Conservation (phyloP, 2,797 vertebrate genomes). For the Schizopygopsis pylzovi region DNA sequence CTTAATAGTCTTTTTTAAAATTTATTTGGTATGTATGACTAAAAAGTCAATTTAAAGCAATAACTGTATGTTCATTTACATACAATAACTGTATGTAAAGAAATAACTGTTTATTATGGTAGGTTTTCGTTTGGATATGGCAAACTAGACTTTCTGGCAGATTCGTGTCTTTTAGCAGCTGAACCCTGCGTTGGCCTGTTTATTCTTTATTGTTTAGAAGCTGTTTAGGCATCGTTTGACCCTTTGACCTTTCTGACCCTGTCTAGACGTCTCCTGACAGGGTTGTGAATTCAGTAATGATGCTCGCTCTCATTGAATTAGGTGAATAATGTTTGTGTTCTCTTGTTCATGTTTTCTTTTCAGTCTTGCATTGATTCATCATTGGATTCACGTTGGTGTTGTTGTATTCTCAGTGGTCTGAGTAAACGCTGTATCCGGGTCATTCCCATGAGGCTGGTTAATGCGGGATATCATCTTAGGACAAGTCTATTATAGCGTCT, state of each 20-base stretch:
- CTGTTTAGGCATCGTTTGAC: not conserved
- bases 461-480: constrained; percentile 18
- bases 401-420: not conserved
- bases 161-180: not conserved
- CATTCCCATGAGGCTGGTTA: constrained; percentile 29
- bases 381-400: not conserved
- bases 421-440: not conserved
- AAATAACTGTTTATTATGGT: not conserved
- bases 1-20: too few species aligned
- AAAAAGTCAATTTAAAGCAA: not conserved
- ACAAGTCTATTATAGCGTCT: constrained; percentile 16
- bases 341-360: not conserved
- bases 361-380: not conserved
- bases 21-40: not conserved
- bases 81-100: too few species aligned
- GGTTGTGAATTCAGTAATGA: not conserved
- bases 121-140: not conserved
- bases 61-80: not conserved
- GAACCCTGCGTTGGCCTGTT: not conserved
- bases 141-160: not conserved
- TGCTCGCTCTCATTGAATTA: not conserved
- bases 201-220: not conserved
- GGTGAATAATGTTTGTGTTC: not conserved
- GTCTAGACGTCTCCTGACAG: constrained; percentile 20
- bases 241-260: not conserved